A percentile compares a stretch with the other conserved stretches of the same genome.
Conservation (phyloP, 2,113 vertebrate genomes). For the Myrmecobius fasciatus region DNA sequence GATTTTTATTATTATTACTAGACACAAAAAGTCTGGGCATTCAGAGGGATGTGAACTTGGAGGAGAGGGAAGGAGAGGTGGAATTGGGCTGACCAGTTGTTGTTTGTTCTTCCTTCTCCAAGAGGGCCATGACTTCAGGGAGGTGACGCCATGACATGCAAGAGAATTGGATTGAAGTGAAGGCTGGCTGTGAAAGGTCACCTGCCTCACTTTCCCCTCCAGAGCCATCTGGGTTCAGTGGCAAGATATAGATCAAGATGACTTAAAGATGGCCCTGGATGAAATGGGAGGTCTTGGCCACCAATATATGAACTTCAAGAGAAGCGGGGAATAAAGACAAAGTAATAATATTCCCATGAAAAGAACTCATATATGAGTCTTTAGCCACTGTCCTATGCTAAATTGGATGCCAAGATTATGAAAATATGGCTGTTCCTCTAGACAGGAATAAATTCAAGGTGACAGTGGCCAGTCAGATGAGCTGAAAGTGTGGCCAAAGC, state of each 20-base stretch:
- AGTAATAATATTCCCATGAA: not conserved
- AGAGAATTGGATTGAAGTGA: no score
- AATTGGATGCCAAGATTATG: not conserved
- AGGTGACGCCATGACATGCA: no score
- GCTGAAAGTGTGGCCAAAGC: not conserved
- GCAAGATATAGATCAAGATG: no score
- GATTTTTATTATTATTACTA: not conserved
- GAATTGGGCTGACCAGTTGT: not conserved
- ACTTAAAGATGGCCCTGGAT: no score
- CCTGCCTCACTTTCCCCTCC: no score
- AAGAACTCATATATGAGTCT: not conserved
- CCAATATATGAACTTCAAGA: not conserved
- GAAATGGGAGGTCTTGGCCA: no score
- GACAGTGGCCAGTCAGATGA: not conserved
- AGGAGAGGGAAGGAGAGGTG: not conserved
- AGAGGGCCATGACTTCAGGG: no score
- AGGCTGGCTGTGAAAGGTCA: no score
- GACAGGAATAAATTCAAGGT: not conserved
- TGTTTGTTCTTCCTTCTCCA: no score
- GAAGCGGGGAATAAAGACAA: not conserved
- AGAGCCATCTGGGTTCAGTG: no score
- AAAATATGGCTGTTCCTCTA: not conserved
- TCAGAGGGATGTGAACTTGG: not conserved
- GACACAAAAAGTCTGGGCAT: not conserved
- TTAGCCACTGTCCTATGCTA: not conserved